Evolutionary conservation across 2,113 vertebrate genomes (phyloP).

Genomic region (Alligator sinensis): DNA sequence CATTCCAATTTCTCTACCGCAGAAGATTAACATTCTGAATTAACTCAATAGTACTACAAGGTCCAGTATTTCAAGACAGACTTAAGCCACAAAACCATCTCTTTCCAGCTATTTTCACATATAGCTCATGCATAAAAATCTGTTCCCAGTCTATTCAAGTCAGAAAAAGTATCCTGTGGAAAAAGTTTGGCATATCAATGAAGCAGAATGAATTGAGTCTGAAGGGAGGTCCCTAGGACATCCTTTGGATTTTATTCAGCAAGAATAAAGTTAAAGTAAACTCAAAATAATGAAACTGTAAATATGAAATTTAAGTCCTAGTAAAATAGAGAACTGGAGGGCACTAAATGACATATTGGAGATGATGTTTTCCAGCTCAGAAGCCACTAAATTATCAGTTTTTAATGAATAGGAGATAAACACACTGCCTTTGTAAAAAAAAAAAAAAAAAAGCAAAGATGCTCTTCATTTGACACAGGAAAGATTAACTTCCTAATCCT

Average conservation of each 20-base stretch:
- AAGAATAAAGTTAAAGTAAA: background rate
- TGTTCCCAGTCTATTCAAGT: background rate
- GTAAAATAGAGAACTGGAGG: background rate
- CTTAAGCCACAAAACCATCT: background rate
- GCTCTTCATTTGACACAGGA: background rate
- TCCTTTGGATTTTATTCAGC: background rate
- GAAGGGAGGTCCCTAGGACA: background rate
- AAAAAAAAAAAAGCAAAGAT: background rate
- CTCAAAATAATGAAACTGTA: background rate
- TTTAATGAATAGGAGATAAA: background rate
- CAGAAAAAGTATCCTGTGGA: background rate
- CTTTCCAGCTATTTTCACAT: background rate
- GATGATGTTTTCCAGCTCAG: background rate
- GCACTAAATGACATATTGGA: background rate
- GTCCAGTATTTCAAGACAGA: background rate
- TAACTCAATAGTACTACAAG: background rate
- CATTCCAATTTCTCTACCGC: background rate
- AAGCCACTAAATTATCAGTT: background rate
- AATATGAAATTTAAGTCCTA: background rate
- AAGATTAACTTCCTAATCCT: background rate
- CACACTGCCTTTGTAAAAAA: background rate
- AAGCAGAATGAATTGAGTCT: background rate
- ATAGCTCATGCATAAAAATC: background rate
- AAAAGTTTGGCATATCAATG: background rate
- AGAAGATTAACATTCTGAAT: fast-evolving